Base-by-base conservation (phyloP, 2,888 invertebrate species). In the Drosophila bunnanda region DNA sequence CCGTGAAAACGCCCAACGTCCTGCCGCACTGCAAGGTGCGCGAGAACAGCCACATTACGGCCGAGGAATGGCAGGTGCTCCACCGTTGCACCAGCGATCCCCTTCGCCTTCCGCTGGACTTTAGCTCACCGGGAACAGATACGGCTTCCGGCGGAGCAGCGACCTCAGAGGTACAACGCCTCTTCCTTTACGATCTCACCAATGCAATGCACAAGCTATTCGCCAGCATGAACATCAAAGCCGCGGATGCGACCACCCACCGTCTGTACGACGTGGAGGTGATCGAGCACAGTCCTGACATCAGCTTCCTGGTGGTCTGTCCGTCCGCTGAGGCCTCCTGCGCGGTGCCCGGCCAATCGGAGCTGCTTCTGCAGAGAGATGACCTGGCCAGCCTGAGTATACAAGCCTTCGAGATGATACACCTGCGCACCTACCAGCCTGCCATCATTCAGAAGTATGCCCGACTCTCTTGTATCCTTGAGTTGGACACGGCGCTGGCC, bases 51-150 rank as follows among this genome's bases (percentile, higher is more conserved):
- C 98, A 99, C 91, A 97, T 99, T 0, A 98, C 98, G 15, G 96
- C 96, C 30, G 99, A 99, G 91, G 99, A 99, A 93, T 99, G 99
- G 99, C 96, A 97, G 80, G 97, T 97, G 92, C 93, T 99, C 15
- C 96, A 96, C 89, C 94, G 94, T 2, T 72, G 52, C 3, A 65
- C 70, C 17, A 66, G 78, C 25, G 73, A 80, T 59, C 79, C 83
- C 6, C 61, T 88, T 28, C 77, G 82, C 5, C 68, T 91, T 22
- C 80, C 90, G 0, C 66, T 92, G 43, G 91, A 91, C 58, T 90
- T 92, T 39, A 82, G 93, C 91, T 78, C 89, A 0, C 64, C 50
- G 15, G 64, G 60, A 17, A 28, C 17, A 28, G 64, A 65, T 6
- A 17, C 41, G 6, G 62, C 54, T 13, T 32, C 50, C 28, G 60